phyloP scores from a whole-genome alignment of 2,888 invertebrate species.

The Hoplodrina ambigua region DNA sequence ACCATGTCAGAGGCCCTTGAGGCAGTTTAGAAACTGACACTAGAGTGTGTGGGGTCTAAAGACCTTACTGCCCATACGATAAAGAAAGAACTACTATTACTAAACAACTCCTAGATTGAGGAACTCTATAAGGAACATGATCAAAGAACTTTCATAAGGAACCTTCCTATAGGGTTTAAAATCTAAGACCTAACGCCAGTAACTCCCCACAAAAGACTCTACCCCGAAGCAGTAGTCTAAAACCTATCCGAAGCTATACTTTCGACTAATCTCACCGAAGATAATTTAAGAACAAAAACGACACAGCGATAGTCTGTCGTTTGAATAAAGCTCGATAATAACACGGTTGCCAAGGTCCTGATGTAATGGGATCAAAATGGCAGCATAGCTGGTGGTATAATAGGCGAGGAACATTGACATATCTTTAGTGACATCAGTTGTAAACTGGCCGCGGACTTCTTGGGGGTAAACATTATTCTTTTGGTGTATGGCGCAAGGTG shows the following conservation, averaged over 20 bases:
- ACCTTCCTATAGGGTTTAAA: neutral
- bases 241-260: conserved; percentile 15
- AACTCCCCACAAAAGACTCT: conserved; percentile 12
- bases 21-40: no score
- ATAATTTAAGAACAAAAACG: conserved; percentile 27
- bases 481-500: conserved; percentile 45
- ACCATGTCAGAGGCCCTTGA: no score
- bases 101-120: neutral
- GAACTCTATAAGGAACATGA: no score
- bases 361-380: conserved; percentile 55
- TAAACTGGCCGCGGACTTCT: conserved; percentile 61
- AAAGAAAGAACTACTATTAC: no score
- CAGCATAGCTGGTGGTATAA: conserved; percentile 42
- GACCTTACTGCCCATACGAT: no score
- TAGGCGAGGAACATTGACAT: conserved; percentile 65
- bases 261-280: conserved; percentile 10
- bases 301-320: conserved; percentile 33
- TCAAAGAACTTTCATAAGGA: no score
- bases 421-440: conserved; percentile 73
- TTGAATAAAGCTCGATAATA: conserved; percentile 47
- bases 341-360: conserved; percentile 26
- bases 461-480: conserved; percentile 63
- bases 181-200: conserved; percentile 1
- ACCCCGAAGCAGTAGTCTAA: conserved; percentile 20
- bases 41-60: no score